phyloP scores from a whole-genome alignment of 2,888 invertebrate species.

The Rotaria macrura region DNA sequence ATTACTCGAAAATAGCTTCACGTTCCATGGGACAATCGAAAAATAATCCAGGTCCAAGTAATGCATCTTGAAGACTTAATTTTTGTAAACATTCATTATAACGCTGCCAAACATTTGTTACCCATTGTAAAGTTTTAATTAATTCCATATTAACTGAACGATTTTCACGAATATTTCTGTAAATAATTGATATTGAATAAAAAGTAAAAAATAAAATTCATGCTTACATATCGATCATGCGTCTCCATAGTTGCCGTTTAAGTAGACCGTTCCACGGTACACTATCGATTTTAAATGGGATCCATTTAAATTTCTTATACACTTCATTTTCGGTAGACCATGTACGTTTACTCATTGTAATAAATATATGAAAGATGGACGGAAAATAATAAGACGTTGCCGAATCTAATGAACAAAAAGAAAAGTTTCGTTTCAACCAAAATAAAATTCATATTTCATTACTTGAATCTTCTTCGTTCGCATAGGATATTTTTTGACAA shows the following conservation, averaged over 20 bases:
- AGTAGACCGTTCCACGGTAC: constrained; percentile 44
- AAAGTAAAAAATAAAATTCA: not conserved
- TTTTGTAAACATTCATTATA: constrained; percentile 45
- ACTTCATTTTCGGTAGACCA: constrained; percentile 1
- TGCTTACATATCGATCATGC: constrained; percentile 39
- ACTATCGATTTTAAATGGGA: constrained; percentile 44
- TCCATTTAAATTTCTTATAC: constrained; percentile 44
- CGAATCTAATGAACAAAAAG: not conserved
- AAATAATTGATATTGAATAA: too few relatives aligned
- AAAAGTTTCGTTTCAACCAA: not conserved
- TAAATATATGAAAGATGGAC: not conserved
- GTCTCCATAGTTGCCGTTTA: constrained; percentile 42
- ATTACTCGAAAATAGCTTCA: constrained; percentile 41
- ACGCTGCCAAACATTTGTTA: constrained; percentile 45
- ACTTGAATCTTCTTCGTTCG: not conserved
- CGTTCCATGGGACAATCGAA: constrained; percentile 44
- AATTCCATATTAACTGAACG: constrained; percentile 38
- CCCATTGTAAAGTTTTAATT: constrained; percentile 41
- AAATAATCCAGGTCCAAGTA: constrained; percentile 44
- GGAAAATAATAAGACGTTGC: not conserved
- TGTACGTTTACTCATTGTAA: constrained; percentile 10
- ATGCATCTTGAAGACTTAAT: constrained; percentile 43
- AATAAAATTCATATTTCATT: not conserved
- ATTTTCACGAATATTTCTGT: constrained; percentile 36
- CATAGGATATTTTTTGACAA: not conserved